Evolutionary conservation across 2,797 vertebrate genomes (phyloP).

Genomic region (Sebastolobus alascanus): DNA sequence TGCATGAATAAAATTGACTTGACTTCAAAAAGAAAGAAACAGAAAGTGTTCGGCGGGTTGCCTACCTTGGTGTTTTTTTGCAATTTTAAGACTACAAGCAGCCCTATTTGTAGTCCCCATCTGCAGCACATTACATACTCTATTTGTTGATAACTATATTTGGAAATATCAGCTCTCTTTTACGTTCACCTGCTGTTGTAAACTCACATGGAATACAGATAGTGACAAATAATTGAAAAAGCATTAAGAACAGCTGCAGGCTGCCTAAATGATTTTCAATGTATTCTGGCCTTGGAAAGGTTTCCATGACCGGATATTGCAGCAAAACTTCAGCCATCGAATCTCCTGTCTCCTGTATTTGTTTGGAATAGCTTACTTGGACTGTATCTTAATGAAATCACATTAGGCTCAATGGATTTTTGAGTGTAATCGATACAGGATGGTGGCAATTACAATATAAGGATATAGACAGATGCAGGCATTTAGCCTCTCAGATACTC

Average conservation of each 20-base stretch:
- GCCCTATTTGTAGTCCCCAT: not conserved
- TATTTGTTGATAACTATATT: too few relatives aligned
- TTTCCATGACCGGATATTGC: conserved; percentile 13
- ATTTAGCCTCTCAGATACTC: conserved; percentile 56
- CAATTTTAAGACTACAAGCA: not conserved
- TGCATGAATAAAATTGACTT: not conserved
- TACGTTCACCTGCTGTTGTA: not conserved
- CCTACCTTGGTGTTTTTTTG: not conserved
- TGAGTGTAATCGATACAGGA: conserved; percentile 68
- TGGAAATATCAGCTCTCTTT: not conserved
- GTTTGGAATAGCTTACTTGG: conserved; percentile 48
- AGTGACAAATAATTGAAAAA: conserved; percentile 7
- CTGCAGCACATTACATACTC: not conserved
- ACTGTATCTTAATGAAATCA: conserved; percentile 77
- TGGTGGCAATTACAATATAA: conserved; percentile 71
- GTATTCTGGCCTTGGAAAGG: not conserved
- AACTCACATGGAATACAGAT: not conserved
- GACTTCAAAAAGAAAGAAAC: not conserved
- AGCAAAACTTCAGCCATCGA: conserved; percentile 35
- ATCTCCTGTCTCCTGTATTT: conserved; percentile 28
- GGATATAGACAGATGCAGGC: conserved; percentile 63
- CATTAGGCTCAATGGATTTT: conserved; percentile 71
- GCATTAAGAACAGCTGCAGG: conserved; percentile 9
- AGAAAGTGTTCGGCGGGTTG: not conserved
- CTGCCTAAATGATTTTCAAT: conserved; percentile 11